Evolutionary conservation across 2,888 invertebrate species (phyloP).

Genomic region (Marasmarcha lunaedactyla): DNA sequence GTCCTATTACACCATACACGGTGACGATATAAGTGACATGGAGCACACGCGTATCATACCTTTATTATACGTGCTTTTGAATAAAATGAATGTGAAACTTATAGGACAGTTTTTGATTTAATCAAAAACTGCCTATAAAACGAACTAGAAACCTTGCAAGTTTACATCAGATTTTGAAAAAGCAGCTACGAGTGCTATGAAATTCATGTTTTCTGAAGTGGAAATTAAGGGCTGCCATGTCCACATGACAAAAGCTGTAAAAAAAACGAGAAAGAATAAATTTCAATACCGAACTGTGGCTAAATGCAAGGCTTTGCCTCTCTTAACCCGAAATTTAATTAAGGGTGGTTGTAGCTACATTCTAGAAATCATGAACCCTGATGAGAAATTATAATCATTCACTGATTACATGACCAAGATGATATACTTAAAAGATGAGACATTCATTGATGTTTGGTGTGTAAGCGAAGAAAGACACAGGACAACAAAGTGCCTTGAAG

Average conservation of each 20-base stretch:
- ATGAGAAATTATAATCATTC: not conserved
- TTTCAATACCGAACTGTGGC: not conserved
- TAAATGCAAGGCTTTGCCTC: constrained; percentile 1
- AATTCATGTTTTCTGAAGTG: not conserved
- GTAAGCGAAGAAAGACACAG: constrained; percentile 1
- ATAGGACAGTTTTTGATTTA: constrained; percentile 2
- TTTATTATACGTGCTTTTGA: constrained; percentile 1
- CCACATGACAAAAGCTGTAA: not conserved
- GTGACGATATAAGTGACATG: not conserved
- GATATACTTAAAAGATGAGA: constrained; percentile 1
- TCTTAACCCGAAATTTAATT: constrained; percentile 1
- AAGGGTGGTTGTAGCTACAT: not conserved
- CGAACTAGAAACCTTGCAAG: not conserved
- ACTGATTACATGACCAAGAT: not conserved
- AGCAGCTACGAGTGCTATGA: not conserved
- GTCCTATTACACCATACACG: not conserved
- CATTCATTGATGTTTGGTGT: not conserved
- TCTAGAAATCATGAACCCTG: not conserved
- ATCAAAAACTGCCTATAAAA: not conserved
- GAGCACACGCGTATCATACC: not conserved
- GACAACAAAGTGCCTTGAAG: constrained; percentile 1
- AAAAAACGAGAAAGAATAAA: not conserved
- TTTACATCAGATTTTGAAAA: not conserved
- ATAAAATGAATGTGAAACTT: constrained; percentile 1
- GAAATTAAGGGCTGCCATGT: not conserved